phyloP scores from a whole-genome alignment of 2,888 invertebrate genomes.

The Steinernema carpocapsae region DNA sequence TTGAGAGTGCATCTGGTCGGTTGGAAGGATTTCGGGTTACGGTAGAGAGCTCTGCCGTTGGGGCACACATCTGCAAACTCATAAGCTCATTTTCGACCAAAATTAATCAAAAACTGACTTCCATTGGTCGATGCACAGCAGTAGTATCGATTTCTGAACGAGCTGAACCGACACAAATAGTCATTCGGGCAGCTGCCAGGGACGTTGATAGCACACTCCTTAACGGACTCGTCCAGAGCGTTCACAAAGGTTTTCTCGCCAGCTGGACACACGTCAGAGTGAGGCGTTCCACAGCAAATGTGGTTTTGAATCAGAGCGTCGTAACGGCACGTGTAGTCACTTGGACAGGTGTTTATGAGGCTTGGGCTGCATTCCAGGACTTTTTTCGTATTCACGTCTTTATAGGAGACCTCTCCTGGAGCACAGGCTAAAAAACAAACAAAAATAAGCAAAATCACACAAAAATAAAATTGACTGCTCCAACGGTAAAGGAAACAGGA shows the following conservation, averaged over 20 bases:
- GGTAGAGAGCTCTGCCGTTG: constrained; percentile 58
- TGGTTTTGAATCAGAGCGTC: constrained; percentile 57
- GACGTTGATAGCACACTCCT: constrained; percentile 63
- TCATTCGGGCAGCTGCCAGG: constrained; percentile 63
- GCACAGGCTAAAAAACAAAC: constrained; percentile 61
- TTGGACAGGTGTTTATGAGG: constrained; percentile 60
- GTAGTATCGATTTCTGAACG: constrained; percentile 59
- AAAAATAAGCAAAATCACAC: no score
- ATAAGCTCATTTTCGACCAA: background rate
- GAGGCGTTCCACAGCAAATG: constrained; percentile 63
- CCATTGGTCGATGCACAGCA: constrained; percentile 64
- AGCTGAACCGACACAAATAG: constrained; percentile 63
- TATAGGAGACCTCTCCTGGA: constrained; percentile 63
- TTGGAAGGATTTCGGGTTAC: constrained; percentile 53
- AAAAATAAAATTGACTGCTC: no score
- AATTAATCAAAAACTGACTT: constrained; percentile 47
- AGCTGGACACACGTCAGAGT: constrained; percentile 57
- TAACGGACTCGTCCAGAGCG: constrained; percentile 57
- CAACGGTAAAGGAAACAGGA: no score
- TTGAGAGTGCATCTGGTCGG: constrained; percentile 61
- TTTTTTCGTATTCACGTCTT: constrained; percentile 60
- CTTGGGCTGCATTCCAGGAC: constrained; percentile 41
- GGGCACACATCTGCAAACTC: constrained; percentile 61
- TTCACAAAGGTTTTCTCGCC: constrained; percentile 54
- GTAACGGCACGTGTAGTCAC: constrained; percentile 60